A percentile compares a stretch with the other conserved stretches of the same genome.
These are phyloP conservation scores for Pterostichus niger DNA, from an alignment of 2,888 invertebrate genomes.

Conservation along the genomic window DNA sequence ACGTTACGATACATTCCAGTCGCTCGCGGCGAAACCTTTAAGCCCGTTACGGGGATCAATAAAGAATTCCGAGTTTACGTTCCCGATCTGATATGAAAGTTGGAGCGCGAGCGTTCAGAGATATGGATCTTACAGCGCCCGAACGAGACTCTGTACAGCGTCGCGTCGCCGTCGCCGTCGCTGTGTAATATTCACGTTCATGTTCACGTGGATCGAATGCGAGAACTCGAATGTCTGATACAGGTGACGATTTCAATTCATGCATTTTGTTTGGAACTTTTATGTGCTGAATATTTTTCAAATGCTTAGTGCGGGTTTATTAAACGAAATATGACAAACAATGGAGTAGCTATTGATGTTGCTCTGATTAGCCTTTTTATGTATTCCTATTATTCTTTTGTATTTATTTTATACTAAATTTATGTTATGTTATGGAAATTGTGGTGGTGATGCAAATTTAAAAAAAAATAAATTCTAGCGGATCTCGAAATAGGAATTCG, in stretches of 20 bases:
- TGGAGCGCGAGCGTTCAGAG: slow-evolving; percentile 16
- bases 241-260: slow-evolving; percentile 17
- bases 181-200: background rate
- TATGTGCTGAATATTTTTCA: background rate
- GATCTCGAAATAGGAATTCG: too few relatives aligned
- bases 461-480: too few relatives aligned
- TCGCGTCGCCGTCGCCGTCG: background rate
- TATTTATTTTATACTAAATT: too few relatives aligned
- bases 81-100: slow-evolving; percentile 64
- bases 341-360: too few relatives aligned
- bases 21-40: slow-evolving; percentile 1
- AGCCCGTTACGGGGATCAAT: slow-evolving; percentile 58
- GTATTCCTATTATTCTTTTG: too few relatives aligned
- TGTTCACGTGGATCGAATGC: background rate
- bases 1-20: too few relatives aligned
- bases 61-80: slow-evolving; percentile 57
- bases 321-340: background rate
- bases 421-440: too few relatives aligned
- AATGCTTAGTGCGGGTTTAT: background rate
- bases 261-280: background rate
- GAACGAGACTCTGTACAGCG: background rate
- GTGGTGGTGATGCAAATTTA: too few relatives aligned
- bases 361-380: too few relatives aligned
- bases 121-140: slow-evolving; percentile 46
- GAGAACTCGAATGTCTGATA: slow-evolving; percentile 1